A percentile compares a stretch with the other conserved stretches of the same genome.
Evolutionary conservation across 2,113 vertebrate genomes (phyloP).

Genomic region (Perca schrenkii): DNA sequence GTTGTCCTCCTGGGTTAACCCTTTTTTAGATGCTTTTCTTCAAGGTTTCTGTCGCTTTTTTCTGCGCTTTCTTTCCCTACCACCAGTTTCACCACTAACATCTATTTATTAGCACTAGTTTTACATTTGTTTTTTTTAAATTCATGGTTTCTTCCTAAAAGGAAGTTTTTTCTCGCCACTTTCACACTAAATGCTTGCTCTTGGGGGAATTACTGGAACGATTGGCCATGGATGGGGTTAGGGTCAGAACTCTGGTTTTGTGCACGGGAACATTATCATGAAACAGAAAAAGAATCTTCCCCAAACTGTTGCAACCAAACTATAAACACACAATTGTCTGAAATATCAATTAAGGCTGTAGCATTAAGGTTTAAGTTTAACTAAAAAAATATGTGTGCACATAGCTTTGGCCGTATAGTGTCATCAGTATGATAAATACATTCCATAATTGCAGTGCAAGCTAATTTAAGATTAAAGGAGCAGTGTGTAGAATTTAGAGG

Average conservation of each 20-base stretch:
- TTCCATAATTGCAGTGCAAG: neutral
- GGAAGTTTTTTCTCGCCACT: too few species aligned
- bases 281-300: neutral
- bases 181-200: too few species aligned
- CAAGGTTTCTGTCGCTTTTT: too few species aligned
- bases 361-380: neutral
- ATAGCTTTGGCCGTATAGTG: neutral
- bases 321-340: neutral
- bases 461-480: neutral
- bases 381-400: neutral
- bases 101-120: too few species aligned
- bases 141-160: too few species aligned
- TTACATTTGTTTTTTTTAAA: too few species aligned
- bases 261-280: accelerated
- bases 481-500: neutral
- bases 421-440: neutral
- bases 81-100: too few species aligned
- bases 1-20: too few species aligned
- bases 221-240: neutral
- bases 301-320: neutral
- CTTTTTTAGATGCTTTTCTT: too few species aligned
- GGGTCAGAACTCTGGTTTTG: neutral
- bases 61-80: too few species aligned
- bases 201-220: too few species aligned
- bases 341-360: too few species aligned